These are phyloP conservation scores for Cosmia pyralina DNA, from an alignment of 2,888 invertebrate genomes.

Conservation along the genomic window DNA sequence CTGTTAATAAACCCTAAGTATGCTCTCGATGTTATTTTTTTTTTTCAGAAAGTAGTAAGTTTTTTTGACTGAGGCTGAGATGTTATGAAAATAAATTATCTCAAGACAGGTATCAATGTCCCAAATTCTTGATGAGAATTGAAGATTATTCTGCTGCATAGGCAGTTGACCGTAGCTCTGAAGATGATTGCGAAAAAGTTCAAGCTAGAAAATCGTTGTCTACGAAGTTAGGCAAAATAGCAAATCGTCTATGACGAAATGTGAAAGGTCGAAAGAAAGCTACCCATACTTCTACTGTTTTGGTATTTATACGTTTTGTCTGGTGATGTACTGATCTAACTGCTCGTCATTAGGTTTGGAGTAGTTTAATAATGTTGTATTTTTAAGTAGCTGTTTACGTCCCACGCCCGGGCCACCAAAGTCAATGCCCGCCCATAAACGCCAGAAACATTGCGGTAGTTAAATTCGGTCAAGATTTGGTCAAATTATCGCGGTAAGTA, in stretches of 20 bases:
- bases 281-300: conserved; percentile 7
- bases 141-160: not conserved
- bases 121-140: not conserved
- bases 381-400: not conserved
- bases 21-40: conserved; percentile 43
- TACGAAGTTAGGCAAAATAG: conserved; percentile 15
- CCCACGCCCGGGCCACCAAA: no score
- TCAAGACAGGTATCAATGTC: not conserved
- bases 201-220: conserved; percentile 7
- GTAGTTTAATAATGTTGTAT: not conserved
- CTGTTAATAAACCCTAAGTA: conserved; percentile 66
- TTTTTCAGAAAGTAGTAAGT: not conserved
- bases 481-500: no score
- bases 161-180: not conserved
- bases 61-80: not conserved
- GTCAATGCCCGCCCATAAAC: no score
- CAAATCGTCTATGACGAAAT: conserved; percentile 25
- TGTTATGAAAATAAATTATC: not conserved
- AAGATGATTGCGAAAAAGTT: not conserved
- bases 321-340: not conserved
- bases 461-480: no score
- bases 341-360: not conserved
- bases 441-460: no score
- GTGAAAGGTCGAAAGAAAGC: conserved; percentile 31
- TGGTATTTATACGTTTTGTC: conserved; percentile 36